Evolutionary conservation across 2,888 invertebrate species (phyloP).

Genomic region (Mesorhabditis spiculigera): DNA sequence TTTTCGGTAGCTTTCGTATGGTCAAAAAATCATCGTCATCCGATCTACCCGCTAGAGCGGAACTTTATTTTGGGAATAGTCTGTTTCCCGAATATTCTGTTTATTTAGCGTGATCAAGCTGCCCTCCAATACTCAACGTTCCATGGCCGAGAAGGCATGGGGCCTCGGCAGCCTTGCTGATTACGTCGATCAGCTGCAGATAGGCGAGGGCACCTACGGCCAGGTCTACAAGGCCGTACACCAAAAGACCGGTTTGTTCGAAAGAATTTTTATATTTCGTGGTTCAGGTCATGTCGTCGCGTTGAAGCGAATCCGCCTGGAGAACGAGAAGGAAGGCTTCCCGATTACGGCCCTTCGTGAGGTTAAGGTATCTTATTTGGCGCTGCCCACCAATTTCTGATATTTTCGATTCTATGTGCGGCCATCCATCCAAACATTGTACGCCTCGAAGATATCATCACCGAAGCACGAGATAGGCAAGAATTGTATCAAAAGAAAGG

Average conservation of each 20-base stretch:
- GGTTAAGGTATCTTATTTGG: constrained; percentile 78
- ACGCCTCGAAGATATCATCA: constrained; percentile 11
- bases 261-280: not conserved
- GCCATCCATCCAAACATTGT: constrained; percentile 10
- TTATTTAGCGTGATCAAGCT: too few species aligned
- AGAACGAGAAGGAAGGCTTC: constrained; percentile 98
- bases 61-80: too few species aligned
- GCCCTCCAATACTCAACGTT: too few species aligned
- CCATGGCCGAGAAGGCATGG: constrained; percentile 71
- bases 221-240: constrained; percentile 93
- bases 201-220: constrained; percentile 98
- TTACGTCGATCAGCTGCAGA: constrained; percentile 90
- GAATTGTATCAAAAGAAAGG: constrained; percentile 6
- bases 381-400: not conserved
- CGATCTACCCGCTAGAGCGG: too few species aligned
- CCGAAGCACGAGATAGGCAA: not conserved
- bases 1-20: too few species aligned
- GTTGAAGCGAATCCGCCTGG: constrained; percentile 88
- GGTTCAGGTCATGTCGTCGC: constrained; percentile 74
- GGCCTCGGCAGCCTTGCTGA: constrained; percentile 93
- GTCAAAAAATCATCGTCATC: too few species aligned
- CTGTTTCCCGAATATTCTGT: too few species aligned
- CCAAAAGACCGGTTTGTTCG: constrained; percentile 58
- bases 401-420: constrained; percentile 67
- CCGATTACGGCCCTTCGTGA: constrained; percentile 81